Base-by-base conservation (phyloP, 2,797 vertebrate species). In the Phrynocephalus forsythii region DNA sequence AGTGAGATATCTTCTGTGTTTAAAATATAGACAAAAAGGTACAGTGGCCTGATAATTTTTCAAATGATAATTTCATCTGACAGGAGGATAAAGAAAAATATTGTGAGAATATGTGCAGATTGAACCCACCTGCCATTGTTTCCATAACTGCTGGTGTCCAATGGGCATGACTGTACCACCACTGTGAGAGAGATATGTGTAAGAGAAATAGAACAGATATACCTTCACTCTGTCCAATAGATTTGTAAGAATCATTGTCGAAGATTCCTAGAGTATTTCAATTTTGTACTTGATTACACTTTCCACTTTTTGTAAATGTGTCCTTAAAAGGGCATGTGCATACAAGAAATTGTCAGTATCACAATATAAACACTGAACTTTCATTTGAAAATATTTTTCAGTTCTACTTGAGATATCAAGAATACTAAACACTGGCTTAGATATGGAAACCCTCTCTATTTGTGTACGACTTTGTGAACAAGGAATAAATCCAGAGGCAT, bases 381-480 rank as follows among this genome's bases (percentile, higher is more conserved):
- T 89, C 86, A 69, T 52, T 83, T 69, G 90, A 75, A 82, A 28
- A 82, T 73, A 73, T 88, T 89, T 48, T 95, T 94, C 94, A 99
- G 99, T 99, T 92, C 96, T 99, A 20, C 96, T 99, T 90, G 99
- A 99, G 95, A 99, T 99, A 93, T 99, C 99, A 87, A 97, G 98
- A 92, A 96, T 99, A 95, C 95, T 99, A 81, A 99, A 99, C 95
- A 99, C 99, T 56, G 99, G 99, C 33, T 95, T 99, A 95, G 98
- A 99, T 91, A 98, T 99, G 98, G 99, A 99, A 96, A 99, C 99
- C 0, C 92, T 99, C 84, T 99, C 99, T 50, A 99, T 99, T 93
- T 99, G 99, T 95, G 99, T 99, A 28, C 96, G 98, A 60, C 97
- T 99, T 73, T 99, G 99, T 94, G 99, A 99, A 87, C 99, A 99